Conservation (phyloP, 1,140 invertebrate species). For the Pseudobourletiella spinata region DNA sequence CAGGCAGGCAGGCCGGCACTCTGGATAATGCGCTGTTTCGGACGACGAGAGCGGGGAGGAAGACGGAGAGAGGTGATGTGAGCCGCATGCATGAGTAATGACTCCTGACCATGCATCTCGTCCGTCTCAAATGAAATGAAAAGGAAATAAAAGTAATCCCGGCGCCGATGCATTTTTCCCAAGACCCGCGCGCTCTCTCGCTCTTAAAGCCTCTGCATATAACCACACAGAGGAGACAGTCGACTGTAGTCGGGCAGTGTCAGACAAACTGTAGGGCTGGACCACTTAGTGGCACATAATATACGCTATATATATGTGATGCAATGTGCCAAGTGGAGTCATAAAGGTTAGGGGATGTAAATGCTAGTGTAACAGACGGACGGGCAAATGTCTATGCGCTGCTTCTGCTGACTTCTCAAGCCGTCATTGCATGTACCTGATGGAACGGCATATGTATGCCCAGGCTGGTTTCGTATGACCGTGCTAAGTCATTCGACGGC, state of each 20-base stretch:
- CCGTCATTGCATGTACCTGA: not conserved
- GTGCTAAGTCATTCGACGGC: not conserved
- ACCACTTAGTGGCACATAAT: not conserved
- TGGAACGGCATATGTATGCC: not conserved
- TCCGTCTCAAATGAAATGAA: not conserved
- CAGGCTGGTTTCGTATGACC: not conserved
- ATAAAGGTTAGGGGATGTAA: not conserved
- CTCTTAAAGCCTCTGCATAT: not conserved
- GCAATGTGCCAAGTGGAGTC: not conserved
- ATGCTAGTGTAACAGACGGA: not conserved
- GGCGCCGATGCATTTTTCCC: not conserved
- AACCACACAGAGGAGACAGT: not conserved
- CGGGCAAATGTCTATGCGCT: not conserved
- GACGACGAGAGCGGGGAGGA: too few relatives aligned
- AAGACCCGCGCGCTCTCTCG: not conserved
- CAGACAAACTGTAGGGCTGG: not conserved
- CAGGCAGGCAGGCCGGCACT: too few relatives aligned
- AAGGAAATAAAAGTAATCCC: not conserved
- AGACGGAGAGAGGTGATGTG: not conserved
- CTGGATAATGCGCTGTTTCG: too few relatives aligned
- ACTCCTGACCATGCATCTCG: slow-evolving; percentile 13
- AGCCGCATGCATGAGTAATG: slow-evolving; percentile 7
- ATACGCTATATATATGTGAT: not conserved
- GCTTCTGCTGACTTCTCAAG: not conserved
- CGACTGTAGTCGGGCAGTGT: not conserved